Base-by-base conservation (phyloP, 2,888 invertebrate species). In the Brachyptera putata region DNA sequence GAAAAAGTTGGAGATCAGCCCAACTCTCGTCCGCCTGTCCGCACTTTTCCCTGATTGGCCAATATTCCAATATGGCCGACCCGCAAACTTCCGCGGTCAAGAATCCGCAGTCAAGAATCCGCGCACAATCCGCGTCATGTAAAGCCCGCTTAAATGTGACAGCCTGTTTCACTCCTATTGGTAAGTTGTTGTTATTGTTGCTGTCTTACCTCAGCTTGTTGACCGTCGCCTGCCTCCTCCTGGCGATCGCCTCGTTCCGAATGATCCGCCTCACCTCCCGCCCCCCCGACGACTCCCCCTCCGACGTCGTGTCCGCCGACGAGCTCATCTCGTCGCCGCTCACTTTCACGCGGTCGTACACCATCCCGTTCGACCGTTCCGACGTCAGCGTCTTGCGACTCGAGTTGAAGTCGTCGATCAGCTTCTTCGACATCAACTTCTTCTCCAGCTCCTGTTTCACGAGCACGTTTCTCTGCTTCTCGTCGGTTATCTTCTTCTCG, bases 201-300 rank as follows among this genome's bases (percentile, higher is more conserved):
- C n/a, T 48, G 60, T 21, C 37, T 30, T 48, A 46, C 61, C 55
- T 49, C 61, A 24, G 53, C 18, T 55, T 79, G 74, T 75, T 77
- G 73, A 66, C 75, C 68, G 56, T 73, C 55, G 70, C 70, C 68
- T 77, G 77, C 18, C 73, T 71, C 24, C 76, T 70, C 56, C 76
- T 70, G 18, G 75, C 74, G 22, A 75, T 73, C 3, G 76, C 76
- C 67, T 77, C 78, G 58, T 66, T 68, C 65, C 68, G 63, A 67
- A 78, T 83, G 68, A 84, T 84, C 57, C 79, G 81, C 1, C 81
- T 77, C 65, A 85, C 80, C 71, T 85, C 85, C 1, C 83, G 75
- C 0, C 83, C 83, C 22, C 84, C 84, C 56, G 83, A 84, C 65
- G 84, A 84, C 67, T 84, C 84, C 1, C 82, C 83, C 68, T 84